Evolutionary conservation across 2,888 invertebrate species (phyloP).

Genomic region (Chloroclystis v-ata): DNA sequence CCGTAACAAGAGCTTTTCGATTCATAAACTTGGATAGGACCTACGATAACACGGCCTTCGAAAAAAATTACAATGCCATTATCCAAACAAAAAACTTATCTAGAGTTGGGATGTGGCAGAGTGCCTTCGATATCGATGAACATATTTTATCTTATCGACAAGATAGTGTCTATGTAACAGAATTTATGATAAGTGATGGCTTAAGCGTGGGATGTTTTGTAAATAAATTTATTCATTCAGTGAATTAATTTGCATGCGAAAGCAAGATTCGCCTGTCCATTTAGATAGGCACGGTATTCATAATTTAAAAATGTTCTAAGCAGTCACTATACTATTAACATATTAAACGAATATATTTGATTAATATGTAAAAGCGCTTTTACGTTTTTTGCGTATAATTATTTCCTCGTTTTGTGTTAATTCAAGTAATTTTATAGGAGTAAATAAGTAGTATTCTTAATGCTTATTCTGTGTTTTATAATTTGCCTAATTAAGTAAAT

Average conservation of each 20-base stretch:
- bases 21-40: constrained; percentile 38
- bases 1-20: constrained; percentile 20
- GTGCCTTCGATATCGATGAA: constrained; percentile 30
- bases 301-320: not conserved
- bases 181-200: constrained; percentile 13
- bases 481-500: too few relatives aligned
- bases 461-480: too few relatives aligned
- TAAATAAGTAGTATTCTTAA: too few relatives aligned
- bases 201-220: constrained; percentile 12
- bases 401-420: too few relatives aligned
- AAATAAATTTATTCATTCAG: constrained; percentile 20
- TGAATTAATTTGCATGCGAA: constrained; percentile 21
- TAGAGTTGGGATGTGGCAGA: constrained; percentile 46
- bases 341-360: not conserved
- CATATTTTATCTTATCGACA: constrained; percentile 15
- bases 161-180: constrained; percentile 7
- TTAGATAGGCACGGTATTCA: too few relatives aligned
- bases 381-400: too few relatives aligned
- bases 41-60: constrained; percentile 45
- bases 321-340: not conserved
- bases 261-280: not conserved
- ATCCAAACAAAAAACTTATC: constrained; percentile 47
- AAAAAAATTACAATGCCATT: constrained; percentile 52
- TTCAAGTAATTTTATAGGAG: too few relatives aligned
- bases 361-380: not conserved